These are phyloP conservation scores for Tapera naevia DNA, from an alignment of 2,797 vertebrate genomes.

Conservation along the genomic window DNA sequence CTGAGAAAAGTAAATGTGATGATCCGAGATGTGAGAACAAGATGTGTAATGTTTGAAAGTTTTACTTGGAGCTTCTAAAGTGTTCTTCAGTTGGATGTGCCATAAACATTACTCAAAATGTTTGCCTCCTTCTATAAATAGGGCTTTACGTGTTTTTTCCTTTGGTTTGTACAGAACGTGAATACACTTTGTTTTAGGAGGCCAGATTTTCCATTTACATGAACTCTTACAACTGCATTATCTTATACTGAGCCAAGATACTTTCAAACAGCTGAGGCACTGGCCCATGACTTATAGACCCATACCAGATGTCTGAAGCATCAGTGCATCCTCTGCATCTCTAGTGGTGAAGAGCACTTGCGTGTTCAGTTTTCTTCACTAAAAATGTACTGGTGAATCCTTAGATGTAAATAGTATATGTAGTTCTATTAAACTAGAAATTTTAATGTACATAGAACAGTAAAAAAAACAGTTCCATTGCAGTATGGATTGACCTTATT, in stretches of 20 bases:
- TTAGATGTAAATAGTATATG: neutral
- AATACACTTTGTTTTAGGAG: slow-evolving; percentile 7
- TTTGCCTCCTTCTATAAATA: slow-evolving; percentile 1
- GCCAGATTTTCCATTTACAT: slow-evolving; percentile 7
- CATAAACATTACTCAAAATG: neutral
- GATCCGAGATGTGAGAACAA: neutral
- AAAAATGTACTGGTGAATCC: neutral
- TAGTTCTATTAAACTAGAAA: neutral
- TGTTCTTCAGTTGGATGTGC: neutral
- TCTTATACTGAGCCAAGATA: neutral
- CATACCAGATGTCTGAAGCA: neutral
- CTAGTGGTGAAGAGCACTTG: neutral
- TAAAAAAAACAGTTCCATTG: neutral
- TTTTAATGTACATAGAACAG: neutral
- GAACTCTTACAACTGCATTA: neutral
- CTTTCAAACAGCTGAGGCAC: neutral
- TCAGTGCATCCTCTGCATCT: neutral
- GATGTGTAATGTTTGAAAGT: neutral
- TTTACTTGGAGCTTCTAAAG: neutral
- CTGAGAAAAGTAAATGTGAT: neutral
- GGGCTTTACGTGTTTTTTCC: neutral
- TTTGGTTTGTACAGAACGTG: slow-evolving; percentile 4
- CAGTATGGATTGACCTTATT: neutral
- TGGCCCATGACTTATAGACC: neutral
- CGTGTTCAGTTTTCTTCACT: neutral